phyloP scores from a whole-genome alignment of 2,113 vertebrate species.

The Ceuthmochares aereus region DNA sequence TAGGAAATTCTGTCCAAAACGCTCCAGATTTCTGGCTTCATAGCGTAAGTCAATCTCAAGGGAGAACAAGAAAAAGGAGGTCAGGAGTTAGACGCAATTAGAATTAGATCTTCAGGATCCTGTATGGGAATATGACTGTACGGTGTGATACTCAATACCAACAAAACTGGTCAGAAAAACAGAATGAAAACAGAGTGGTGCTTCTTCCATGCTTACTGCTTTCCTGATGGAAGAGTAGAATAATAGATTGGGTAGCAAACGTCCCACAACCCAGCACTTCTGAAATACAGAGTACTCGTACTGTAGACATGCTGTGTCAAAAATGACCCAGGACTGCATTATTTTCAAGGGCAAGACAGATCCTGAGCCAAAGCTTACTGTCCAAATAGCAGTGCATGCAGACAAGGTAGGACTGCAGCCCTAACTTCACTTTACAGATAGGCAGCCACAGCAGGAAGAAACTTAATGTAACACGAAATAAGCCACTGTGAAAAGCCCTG shows the following conservation, averaged over 20 bases:
- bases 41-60: constrained; percentile 91
- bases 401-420: not conserved
- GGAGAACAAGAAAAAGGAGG: not conserved
- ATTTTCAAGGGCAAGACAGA: not conserved
- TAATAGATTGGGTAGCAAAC: not conserved
- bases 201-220: not conserved
- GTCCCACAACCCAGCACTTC: not conserved
- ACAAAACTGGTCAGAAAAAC: not conserved
- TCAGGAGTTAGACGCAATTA: not conserved
- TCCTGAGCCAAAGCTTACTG: not conserved
- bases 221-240: not conserved
- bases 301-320: not conserved
- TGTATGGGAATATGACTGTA: not conserved
- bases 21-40: constrained; percentile 91
- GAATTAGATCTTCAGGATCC: not conserved
- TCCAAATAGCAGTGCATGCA: not conserved
- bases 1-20: constrained; percentile 88
- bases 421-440: not conserved
- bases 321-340: not conserved
- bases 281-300: not conserved
- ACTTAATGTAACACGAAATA: not conserved
- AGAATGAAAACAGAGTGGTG: not conserved
- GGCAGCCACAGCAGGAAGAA: not conserved
- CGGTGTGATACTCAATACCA: not conserved
- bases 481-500: not conserved